phyloP scores from a whole-genome alignment of 2,797 vertebrate species.

The Mormyrus proboscirostris region DNA sequence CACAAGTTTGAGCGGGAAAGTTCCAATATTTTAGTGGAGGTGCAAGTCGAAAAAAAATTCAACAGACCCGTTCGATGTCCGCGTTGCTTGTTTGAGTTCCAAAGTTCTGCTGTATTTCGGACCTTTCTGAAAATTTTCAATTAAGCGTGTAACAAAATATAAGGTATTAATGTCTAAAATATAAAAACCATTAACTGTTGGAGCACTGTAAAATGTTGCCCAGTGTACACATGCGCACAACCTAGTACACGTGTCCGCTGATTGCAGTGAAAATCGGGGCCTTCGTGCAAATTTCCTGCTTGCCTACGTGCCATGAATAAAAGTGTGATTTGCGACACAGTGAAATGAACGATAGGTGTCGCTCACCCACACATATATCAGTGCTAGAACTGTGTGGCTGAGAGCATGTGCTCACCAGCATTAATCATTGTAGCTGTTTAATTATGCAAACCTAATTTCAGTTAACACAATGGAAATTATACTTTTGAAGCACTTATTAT shows the following conservation, averaged over 20 bases:
- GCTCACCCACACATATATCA: not conserved
- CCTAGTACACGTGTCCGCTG: not conserved
- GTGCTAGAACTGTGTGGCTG: not conserved
- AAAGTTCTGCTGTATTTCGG: not conserved
- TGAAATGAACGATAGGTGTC: not conserved
- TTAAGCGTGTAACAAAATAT: not conserved
- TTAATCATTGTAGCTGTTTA: not conserved
- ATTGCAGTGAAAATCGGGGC: not conserved
- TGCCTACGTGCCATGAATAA: not conserved
- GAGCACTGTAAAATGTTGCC: not conserved
- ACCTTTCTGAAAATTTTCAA: not conserved
- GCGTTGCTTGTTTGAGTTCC: not conserved
- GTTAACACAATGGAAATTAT: not conserved
- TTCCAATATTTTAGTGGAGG: not conserved
- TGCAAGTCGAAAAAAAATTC: not conserved
- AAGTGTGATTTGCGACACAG: not conserved
- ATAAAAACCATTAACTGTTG: not conserved
- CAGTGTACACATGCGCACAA: not conserved
- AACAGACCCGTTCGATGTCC: not conserved
- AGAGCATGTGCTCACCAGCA: not conserved
- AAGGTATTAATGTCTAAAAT: not conserved
- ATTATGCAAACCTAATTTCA: not conserved
- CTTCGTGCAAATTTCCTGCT: not conserved
- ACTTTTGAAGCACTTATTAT: not conserved
- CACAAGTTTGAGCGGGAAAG: not conserved